A percentile compares a stretch with the other conserved stretches of the same genome.
Evolutionary conservation across 1,140 invertebrate genomes (phyloP).

Genomic region (Brachionus sp.): DNA sequence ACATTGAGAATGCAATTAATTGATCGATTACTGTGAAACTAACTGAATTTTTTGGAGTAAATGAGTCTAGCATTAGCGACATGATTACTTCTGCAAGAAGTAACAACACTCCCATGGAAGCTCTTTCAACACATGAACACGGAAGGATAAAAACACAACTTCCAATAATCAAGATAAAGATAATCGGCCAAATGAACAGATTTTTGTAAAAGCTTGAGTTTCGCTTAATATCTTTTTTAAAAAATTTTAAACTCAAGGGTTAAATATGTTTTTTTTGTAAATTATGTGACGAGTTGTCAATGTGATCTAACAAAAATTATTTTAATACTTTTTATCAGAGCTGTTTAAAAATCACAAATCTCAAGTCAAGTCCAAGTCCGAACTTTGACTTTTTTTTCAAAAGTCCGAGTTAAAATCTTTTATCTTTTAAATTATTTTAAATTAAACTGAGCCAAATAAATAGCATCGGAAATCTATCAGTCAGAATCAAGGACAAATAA

Average conservation of each 20-base stretch:
- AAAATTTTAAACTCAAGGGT: not conserved
- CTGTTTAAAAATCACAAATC: too few species aligned
- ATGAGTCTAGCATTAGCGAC: conserved; percentile 25
- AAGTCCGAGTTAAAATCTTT: too few species aligned
- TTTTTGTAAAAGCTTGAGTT: not conserved
- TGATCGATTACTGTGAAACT: not conserved
- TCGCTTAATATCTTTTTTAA: conserved; percentile 22
- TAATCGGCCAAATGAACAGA: conserved; percentile 37
- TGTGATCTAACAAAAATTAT: too few species aligned
- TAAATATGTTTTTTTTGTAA: too few species aligned
- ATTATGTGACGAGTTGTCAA: too few species aligned
- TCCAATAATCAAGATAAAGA: conserved; percentile 8
- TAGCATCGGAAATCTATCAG: too few species aligned
- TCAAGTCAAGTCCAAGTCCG: too few species aligned
- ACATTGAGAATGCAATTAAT: conserved; percentile 35
- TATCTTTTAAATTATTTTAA: too few species aligned
- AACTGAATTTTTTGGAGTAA: conserved; percentile 13
- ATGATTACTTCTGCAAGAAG: conserved; percentile 20
- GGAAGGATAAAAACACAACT: conserved; percentile 39
- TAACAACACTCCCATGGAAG: conserved; percentile 24
- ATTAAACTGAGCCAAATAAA: too few species aligned
- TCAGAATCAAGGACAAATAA: too few species aligned
- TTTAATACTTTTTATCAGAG: too few species aligned
- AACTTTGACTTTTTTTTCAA: too few species aligned
- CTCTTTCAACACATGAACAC: conserved; percentile 11